Conservation (phyloP, 2,797 vertebrate genomes). For the Liasis olivaceus region DNA sequence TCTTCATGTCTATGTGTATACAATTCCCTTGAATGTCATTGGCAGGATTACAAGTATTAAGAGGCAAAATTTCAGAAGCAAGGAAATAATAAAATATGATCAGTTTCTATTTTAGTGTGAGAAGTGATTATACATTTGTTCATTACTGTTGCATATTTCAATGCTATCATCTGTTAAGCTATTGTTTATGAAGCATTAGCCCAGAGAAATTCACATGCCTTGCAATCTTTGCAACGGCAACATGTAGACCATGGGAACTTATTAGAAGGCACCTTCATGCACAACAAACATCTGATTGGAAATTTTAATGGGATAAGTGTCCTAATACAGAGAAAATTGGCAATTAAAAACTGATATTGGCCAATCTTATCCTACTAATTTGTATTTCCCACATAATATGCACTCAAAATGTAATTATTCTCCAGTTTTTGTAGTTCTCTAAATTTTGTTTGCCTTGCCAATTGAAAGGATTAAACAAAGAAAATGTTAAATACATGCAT, state of each 20-base stretch:
- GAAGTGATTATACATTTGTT: background rate
- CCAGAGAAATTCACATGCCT: background rate
- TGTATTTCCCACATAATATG: background rate
- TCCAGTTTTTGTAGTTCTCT: background rate
- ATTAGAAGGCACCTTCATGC: conserved; percentile 7
- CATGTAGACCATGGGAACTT: background rate
- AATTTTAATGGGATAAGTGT: background rate
- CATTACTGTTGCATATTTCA: background rate
- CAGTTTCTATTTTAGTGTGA: background rate
- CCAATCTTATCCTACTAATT: background rate
- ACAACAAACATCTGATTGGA: background rate
- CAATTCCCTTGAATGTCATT: background rate
- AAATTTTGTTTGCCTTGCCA: background rate
- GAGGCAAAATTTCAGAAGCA: background rate
- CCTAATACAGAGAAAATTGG: background rate
- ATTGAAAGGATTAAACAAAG: background rate
- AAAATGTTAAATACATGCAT: background rate
- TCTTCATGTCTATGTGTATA: background rate
- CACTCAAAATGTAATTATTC: background rate
- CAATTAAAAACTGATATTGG: background rate
- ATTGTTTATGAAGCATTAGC: background rate
- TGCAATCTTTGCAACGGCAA: background rate
- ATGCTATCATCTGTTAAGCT: background rate
- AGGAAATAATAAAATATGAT: background rate
- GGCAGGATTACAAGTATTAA: background rate